Base-by-base conservation (phyloP, 2,797 vertebrate species). In the Lithobates sylvaticus region DNA sequence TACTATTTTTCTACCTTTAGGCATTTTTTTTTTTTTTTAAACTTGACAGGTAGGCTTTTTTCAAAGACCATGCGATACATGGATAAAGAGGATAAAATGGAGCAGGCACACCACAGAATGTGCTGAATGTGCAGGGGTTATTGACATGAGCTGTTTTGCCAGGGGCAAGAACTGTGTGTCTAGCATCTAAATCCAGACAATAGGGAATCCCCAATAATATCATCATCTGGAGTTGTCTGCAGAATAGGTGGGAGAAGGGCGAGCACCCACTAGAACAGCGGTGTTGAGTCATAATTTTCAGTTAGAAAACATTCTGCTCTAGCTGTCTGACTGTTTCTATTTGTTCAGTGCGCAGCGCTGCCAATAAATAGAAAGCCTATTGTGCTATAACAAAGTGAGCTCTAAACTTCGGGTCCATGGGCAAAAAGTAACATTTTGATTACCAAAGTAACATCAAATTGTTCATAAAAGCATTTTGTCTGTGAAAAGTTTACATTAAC, bases 121-220 rank as follows among this genome's bases (percentile, higher is more conserved):
- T 36, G 50, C 79, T 72, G 23, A 54, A 9, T 15, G 10, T 72
- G 27, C 36, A 42, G 68, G 32, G 58, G 29, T 10, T 21, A 26
- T 69, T 58, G 21, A 39, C 32, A 76, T 81, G 71, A 81, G 82
- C 0, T 54, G 32, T 86, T 73, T 68, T 76, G 76, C 70, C 67
- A 0, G 26, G 78, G 80, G 88, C 5, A 70, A 84, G 88, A 50
- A 85, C 58, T 3, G 0, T 0, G 0, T 9, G 16, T 85, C 72
- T 88, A 7, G 47, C 44, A 81, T 71, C 78, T 78, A n/a, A 5
- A 50, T 39, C 27, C 8, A 36, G 85, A 75, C 21, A 85, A 15
- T 61, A 83, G 83, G 58, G 81, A 70, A 74, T 88, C 77, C 86
- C 81, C 78, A 18, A 29, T 79, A 80, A 18, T 23, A 12, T 64